Evolutionary conservation across 2,113 vertebrate species (phyloP).

Genomic region (Gorsachius goisagi): DNA sequence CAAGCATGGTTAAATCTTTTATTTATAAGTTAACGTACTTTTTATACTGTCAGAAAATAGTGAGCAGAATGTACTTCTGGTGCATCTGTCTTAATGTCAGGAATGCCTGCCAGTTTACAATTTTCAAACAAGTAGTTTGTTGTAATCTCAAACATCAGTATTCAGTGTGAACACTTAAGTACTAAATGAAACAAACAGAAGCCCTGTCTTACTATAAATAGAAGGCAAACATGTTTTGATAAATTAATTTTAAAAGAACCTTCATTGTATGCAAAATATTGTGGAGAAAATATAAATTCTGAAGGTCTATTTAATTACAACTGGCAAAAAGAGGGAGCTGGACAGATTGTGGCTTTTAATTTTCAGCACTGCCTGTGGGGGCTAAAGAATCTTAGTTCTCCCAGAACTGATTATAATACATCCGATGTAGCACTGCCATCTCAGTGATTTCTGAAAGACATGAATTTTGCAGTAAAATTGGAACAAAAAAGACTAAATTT

Average conservation of each 20-base stretch:
- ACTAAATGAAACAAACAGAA: neutral
- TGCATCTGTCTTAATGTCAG: neutral
- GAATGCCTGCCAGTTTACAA: neutral
- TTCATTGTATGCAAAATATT: neutral
- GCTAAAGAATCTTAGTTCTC: neutral
- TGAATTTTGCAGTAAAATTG: neutral
- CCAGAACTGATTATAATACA: neutral
- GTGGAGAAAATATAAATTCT: neutral
- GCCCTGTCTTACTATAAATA: neutral
- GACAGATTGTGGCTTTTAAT: constrained; percentile 57
- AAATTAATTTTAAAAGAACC: neutral
- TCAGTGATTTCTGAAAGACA: neutral
- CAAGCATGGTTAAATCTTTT: constrained; percentile 35
- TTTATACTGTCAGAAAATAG: constrained; percentile 24
- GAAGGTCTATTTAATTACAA: neutral
- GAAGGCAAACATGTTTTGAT: neutral
- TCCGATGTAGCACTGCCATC: neutral
- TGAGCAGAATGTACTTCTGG: neutral
- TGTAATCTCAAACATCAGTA: neutral
- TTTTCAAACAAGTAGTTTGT: neutral
- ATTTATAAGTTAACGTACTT: neutral
- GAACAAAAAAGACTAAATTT: neutral
- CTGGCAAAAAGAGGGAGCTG: neutral
- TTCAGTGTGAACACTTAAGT: neutral
- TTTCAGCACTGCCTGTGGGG: neutral